phyloP scores from a whole-genome alignment of 2,113 vertebrate genomes.

The Mola mola region DNA sequence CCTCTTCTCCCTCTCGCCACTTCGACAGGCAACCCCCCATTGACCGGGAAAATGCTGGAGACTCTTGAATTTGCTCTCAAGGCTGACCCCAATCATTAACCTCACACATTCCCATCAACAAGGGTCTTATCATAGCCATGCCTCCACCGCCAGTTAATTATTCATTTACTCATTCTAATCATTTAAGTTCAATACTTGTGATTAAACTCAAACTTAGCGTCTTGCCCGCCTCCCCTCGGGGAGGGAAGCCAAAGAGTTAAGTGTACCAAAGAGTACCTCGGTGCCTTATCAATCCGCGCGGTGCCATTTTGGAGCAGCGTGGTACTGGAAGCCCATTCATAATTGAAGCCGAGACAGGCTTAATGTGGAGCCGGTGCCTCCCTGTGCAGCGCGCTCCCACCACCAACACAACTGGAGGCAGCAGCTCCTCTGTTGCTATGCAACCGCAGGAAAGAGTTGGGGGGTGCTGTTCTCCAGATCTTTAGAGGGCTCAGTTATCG shows the following conservation, averaged over 20 bases:
- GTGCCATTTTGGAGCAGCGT: slow-evolving; percentile 73
- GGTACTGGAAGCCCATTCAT: slow-evolving; percentile 79
- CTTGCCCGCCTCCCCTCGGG: slow-evolving; percentile 26
- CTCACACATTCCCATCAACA: slow-evolving; percentile 74
- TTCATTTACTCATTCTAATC: slow-evolving; percentile 76
- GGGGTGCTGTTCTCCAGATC: slow-evolving; percentile 64
- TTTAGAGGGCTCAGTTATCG: slow-evolving; percentile 70
- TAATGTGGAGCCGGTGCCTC: slow-evolving; percentile 76
- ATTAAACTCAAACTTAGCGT: slow-evolving; percentile 56
- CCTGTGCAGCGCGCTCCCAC: slow-evolving; percentile 63
- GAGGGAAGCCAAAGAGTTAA: slow-evolving; percentile 52
- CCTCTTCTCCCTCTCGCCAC: slow-evolving; percentile 3
- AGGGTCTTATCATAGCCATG: slow-evolving; percentile 72
- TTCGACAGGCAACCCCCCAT: slow-evolving; percentile 17
- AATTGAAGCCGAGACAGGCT: slow-evolving; percentile 80
- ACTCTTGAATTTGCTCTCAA: slow-evolving; percentile 69
- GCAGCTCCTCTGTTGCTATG: slow-evolving; percentile 83
- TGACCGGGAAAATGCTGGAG: slow-evolving; percentile 41
- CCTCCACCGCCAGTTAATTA: slow-evolving; percentile 68
- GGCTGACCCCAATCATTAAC: slow-evolving; percentile 76
- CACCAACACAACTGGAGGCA: slow-evolving; percentile 78
- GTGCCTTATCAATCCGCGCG: slow-evolving; percentile 65
- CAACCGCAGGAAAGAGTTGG: slow-evolving; percentile 75
- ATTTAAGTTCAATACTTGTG: slow-evolving; percentile 72
- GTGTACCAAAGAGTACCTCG: slow-evolving; percentile 56